Percentiles rank a stretch among this genome's conserved stretches.
Evolutionary conservation across 2,113 vertebrate genomes (phyloP).

Genomic region (Miniopterus natalensis): DNA sequence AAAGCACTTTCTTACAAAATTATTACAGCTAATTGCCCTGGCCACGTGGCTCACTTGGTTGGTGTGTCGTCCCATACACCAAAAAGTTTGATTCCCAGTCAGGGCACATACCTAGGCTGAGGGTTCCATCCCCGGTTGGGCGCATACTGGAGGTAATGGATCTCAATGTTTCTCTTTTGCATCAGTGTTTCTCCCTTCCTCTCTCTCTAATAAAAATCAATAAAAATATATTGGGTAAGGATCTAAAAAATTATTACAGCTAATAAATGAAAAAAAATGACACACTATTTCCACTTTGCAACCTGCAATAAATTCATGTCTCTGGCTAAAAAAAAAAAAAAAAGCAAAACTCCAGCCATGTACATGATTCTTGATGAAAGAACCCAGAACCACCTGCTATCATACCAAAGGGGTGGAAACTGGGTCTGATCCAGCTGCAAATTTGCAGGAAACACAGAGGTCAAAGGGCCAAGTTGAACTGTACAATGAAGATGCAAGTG

Average conservation of each 20-base stretch:
- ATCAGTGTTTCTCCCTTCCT: background rate
- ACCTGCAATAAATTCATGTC: background rate
- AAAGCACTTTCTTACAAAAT: background rate
- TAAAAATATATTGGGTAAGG: background rate
- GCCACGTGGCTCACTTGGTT: background rate
- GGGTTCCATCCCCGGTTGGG: background rate
- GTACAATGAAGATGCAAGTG: background rate
- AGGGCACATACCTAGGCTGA: background rate
- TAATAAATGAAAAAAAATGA: conserved; percentile 18
- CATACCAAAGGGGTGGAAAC: background rate
- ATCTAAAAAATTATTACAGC: background rate
- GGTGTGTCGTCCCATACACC: background rate
- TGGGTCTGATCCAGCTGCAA: background rate
- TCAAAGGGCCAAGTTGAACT: background rate
- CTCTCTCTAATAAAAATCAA: background rate
- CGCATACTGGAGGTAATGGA: background rate
- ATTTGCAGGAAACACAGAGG: background rate
- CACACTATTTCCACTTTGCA: background rate
- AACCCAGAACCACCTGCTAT: background rate
- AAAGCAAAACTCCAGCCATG: background rate
- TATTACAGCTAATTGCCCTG: background rate
- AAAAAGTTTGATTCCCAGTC: background rate
- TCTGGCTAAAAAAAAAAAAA: background rate
- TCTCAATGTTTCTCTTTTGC: background rate
- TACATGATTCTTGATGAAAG: background rate